Evolutionary conservation across 2,113 vertebrate species (phyloP), one percentile per base, ranked within the genome.

Genomic region (Raja brachyura): DNA sequence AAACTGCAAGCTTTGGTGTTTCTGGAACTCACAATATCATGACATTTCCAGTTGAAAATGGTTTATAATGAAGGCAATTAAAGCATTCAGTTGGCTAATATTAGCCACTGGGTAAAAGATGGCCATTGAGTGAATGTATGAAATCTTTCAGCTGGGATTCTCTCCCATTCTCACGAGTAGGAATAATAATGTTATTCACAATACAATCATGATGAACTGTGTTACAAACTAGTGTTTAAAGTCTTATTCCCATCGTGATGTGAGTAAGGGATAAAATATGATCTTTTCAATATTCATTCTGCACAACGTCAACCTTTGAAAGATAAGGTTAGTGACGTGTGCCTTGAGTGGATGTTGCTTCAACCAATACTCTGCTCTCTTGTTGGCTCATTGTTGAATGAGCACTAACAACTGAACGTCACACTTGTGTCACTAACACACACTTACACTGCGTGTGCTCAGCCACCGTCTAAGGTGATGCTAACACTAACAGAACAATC

Each of bases 111-210:
- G 18, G 33, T 25, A 33, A 48, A 92, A 92, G 73, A 39, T 48
- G n/a, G 31, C 61, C 28, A 48, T 25, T 48, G 28, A 48, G n/a
- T 92, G 33, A 54, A 9, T 5, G 5, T 90, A 70, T 39, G 33
- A 90, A 70, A 73, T 22, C 33, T 73, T 31, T 68, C 90, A 92
- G 63, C 59, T 90, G 70, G 66, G 66, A 73, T 92, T 92, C 66
- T 48, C 48, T n/a, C n/a, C n/a, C n/a, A 73, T 33, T 92, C 22
- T 92, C 70, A 4, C 25, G 73, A 92, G 90, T 66, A 73, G 28
- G 90, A 92, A 92, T 73, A 92, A 92, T 48, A 73, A 7, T 73
- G 66, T 92, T 92, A 92, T 92, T 92, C 90, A 92, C 90, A 73
- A 48, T 92, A 92, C 66, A 73, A 73, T 68, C 33, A 92, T 70